These are phyloP conservation scores for Epizoanthus illoricatus DNA, from an alignment of 92 coral and sea anemone species.

Conservation along the genomic window DNA sequence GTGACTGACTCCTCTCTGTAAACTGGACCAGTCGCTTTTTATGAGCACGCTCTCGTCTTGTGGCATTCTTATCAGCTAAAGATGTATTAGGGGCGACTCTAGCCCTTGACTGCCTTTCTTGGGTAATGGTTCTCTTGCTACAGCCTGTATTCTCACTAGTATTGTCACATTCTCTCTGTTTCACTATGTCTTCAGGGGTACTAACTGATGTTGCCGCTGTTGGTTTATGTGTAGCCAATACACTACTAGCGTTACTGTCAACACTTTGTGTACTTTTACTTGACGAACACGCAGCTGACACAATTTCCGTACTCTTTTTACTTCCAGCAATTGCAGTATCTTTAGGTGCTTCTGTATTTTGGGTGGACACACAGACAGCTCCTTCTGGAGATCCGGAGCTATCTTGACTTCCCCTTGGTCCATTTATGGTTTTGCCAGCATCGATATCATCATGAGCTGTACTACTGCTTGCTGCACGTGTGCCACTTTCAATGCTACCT, in stretches of 20 bases:
- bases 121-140: neutral
- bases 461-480: neutral
- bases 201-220: neutral
- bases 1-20: constrained; percentile 21
- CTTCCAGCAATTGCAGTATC: too few relatives aligned
- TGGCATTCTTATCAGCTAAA: constrained; percentile 7
- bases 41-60: constrained; percentile 29
- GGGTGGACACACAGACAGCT: neutral
- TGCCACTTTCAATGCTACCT: neutral
- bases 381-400: neutral
- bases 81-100: neutral
- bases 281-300: too few relatives aligned
- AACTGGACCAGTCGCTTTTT: constrained; percentile 14
- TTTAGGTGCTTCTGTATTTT: neutral
- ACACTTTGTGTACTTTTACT: too few relatives aligned
- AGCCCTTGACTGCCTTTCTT: neutral
- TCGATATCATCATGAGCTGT: neutral
- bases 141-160: neutral
- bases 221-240: neutral
- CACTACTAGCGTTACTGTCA: too few relatives aligned
- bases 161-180: neutral
- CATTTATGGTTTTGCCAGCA: neutral
- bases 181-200: too few relatives aligned
- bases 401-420: neutral
- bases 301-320: too few relatives aligned